Percentiles rank a stretch among this genome's conserved stretches.
These are phyloP conservation scores for Diglossa cyanea DNA, from an alignment of 2,797 vertebrate species.

Conservation along the genomic window DNA sequence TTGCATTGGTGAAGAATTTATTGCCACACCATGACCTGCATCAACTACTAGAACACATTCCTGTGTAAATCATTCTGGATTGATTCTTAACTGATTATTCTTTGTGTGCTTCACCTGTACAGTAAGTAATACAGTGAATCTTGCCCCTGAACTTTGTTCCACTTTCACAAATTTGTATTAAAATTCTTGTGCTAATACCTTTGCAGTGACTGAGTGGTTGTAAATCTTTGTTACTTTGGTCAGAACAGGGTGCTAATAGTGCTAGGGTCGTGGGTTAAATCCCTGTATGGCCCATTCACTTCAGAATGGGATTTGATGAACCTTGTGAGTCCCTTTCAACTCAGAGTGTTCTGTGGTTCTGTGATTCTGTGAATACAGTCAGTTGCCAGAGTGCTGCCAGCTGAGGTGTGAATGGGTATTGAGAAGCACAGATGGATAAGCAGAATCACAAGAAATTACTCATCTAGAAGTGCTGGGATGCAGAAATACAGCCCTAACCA, in stretches of 20 bases:
- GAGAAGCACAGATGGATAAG: background rate
- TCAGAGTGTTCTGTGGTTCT: background rate
- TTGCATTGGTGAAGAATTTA: background rate
- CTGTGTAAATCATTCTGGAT: background rate
- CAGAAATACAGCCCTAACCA: background rate
- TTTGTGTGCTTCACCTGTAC: background rate
- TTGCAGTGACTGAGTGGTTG: background rate
- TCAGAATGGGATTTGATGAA: too few relatives aligned
- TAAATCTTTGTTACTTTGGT: background rate
- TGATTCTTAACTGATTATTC: background rate
- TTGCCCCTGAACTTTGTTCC: background rate
- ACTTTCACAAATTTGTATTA: background rate
- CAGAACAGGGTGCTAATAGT: background rate
- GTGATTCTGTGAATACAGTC: background rate
- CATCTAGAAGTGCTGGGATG: background rate
- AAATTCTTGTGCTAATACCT: background rate
- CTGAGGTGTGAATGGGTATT: background rate
- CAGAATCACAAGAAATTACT: background rate
- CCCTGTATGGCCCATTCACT: background rate
- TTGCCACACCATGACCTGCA: background rate
- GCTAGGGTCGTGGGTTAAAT: rapidly evolving
- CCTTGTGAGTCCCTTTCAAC: background rate
- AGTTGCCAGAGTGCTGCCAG: background rate
- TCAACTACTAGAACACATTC: background rate
- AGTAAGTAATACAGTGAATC: background rate